A percentile compares a stretch with the other conserved stretches of the same genome.
Evolutionary conservation across 2,797 vertebrate species (phyloP).

Genomic region (Benthosema pterotum): DNA sequence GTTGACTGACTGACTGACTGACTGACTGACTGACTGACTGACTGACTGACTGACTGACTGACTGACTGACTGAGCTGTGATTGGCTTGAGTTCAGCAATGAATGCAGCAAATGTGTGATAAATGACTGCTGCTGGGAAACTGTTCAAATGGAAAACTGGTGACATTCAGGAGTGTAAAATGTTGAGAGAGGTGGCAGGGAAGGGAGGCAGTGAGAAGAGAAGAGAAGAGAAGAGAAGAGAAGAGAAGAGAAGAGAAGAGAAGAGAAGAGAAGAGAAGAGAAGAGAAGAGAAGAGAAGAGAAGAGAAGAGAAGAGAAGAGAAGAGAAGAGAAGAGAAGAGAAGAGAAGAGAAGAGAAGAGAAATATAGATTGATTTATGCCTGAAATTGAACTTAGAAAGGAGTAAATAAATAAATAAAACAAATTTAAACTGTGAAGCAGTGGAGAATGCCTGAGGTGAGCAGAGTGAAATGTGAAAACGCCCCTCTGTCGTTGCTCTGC

Average conservation of each 20-base stretch:
- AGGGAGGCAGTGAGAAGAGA: not conserved
- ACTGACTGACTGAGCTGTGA: not conserved
- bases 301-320: not conserved
- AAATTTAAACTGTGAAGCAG: not conserved
- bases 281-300: not conserved
- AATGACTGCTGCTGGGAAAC: constrained; percentile 46
- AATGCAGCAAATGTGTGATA: constrained; percentile 48
- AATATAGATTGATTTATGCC: not conserved
- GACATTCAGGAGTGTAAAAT: constrained; percentile 1
- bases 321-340: not conserved
- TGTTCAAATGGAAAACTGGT: constrained; percentile 45
- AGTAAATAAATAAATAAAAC: too few species aligned
- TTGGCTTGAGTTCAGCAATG: constrained; percentile 21
- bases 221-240: not conserved
- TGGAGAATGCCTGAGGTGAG: not conserved
- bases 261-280: not conserved
- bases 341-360: not conserved
- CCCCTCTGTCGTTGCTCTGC: constrained; percentile 24
- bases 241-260: not conserved
- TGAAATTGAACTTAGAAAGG: too few species aligned
- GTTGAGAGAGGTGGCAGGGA: not conserved
- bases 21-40: not conserved
- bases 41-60: not conserved
- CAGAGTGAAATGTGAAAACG: constrained; percentile 32
- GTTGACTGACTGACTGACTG: not conserved